Evolutionary conservation across 1,140 invertebrate species (phyloP).

Genomic region (Eupristina koningsbergeri): DNA sequence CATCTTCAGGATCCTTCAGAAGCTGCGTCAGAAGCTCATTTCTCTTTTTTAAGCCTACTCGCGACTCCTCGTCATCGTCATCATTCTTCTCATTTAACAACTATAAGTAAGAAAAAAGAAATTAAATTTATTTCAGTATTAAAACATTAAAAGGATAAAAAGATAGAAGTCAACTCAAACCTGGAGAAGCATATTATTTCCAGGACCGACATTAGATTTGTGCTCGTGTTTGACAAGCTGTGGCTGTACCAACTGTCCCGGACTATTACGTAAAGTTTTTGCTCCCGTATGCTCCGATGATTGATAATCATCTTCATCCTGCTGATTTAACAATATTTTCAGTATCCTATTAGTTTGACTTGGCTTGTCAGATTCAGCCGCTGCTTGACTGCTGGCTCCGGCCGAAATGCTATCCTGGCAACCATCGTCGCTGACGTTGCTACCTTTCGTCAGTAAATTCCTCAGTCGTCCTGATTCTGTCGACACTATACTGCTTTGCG

Average conservation of each 20-base stretch:
- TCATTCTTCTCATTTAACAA: constrained; percentile 89
- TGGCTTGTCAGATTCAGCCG: constrained; percentile 68
- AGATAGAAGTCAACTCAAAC: constrained; percentile 67
- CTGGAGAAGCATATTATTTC: constrained; percentile 84
- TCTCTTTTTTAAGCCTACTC: constrained; percentile 75
- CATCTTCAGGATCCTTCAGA: constrained; percentile 78
- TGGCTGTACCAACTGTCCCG: constrained; percentile 61
- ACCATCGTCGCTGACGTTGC: constrained; percentile 68
- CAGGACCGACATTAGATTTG: constrained; percentile 65
- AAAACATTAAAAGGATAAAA: no score
- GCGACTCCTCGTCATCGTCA: constrained; percentile 81
- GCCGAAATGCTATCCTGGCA: constrained; percentile 64
- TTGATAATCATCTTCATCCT: constrained; percentile 83
- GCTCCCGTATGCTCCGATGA: constrained; percentile 60
- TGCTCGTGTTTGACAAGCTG: constrained; percentile 60
- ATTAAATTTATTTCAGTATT: no score
- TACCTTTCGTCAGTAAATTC: constrained; percentile 78
- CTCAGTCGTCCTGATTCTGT: constrained; percentile 79
- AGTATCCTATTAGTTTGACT: constrained; percentile 75
- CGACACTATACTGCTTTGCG: constrained; percentile 60
- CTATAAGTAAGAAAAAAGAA: constrained; percentile 72
- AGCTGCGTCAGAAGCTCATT: constrained; percentile 87
- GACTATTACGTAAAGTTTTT: constrained; percentile 58
- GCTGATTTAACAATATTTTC: constrained; percentile 85
- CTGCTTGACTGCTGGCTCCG: constrained; percentile 52